These are phyloP conservation scores for Dasysyrphus albostriatus DNA, from an alignment of 2,888 invertebrate genomes.

Conservation along the genomic window DNA sequence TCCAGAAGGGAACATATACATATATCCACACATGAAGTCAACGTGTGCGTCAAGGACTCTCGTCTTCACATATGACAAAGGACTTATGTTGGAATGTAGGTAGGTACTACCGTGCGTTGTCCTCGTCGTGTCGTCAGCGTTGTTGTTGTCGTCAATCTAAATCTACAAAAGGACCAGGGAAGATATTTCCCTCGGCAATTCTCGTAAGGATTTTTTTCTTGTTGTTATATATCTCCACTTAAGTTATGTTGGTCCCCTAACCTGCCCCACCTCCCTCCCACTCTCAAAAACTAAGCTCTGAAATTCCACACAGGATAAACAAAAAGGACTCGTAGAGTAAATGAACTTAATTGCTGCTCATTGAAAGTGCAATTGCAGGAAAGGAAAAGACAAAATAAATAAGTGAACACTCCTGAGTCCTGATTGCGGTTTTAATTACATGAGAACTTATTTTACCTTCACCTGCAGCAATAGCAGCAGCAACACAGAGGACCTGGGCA, in stretches of 20 bases:
- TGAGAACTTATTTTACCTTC: slow-evolving; percentile 75
- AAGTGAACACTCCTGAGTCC: slow-evolving; percentile 76
- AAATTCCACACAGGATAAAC: slow-evolving; percentile 38
- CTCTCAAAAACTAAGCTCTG: slow-evolving; percentile 26
- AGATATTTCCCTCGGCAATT: slow-evolving; percentile 65
- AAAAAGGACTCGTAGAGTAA: slow-evolving; percentile 66
- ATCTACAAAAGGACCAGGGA: slow-evolving; percentile 54
- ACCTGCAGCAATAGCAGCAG: slow-evolving; percentile 54
- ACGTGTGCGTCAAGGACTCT: slow-evolving; percentile 66
- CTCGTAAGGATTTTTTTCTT: slow-evolving; percentile 39
- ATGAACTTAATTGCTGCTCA: slow-evolving; percentile 75
- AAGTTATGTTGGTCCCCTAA: slow-evolving; percentile 42
- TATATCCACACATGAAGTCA: slow-evolving; percentile 50
- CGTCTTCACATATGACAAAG: slow-evolving; percentile 66
- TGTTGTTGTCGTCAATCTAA: slow-evolving; percentile 55
- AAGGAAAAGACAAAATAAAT: slow-evolving; percentile 65
- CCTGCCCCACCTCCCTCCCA: neutral
- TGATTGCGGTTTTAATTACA: slow-evolving; percentile 80
- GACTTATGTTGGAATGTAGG: slow-evolving; percentile 20
- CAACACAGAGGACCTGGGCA: slow-evolving; percentile 59
- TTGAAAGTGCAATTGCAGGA: slow-evolving; percentile 70
- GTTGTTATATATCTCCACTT: slow-evolving; percentile 63
- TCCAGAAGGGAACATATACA: slow-evolving; percentile 27
- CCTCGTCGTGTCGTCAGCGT: neutral
- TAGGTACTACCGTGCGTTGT: neutral